phyloP scores from a whole-genome alignment of 2,888 invertebrate species.

The Drosophila conformis region DNA sequence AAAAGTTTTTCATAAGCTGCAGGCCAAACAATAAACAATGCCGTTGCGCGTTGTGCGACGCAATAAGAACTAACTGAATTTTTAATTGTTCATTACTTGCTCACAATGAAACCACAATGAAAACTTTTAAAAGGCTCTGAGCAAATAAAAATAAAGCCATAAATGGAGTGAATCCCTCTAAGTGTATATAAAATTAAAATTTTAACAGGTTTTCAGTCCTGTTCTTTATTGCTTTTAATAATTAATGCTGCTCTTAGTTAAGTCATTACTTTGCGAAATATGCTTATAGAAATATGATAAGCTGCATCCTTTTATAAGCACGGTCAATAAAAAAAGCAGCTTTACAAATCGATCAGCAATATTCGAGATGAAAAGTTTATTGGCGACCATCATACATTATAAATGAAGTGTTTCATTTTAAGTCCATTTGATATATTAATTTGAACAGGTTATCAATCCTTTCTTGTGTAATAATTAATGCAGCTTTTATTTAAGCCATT shows the following conservation, averaged over 20 bases:
- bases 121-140: constrained; percentile 29
- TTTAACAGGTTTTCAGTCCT: neutral
- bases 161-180: neutral
- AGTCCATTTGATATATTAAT: neutral
- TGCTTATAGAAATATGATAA: constrained; percentile 19
- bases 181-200: neutral
- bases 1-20: constrained; percentile 49
- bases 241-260: neutral
- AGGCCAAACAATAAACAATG: constrained; percentile 66
- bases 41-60: constrained; percentile 25
- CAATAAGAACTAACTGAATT: constrained; percentile 71
- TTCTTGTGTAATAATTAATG: neutral
- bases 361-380: constrained; percentile 10
- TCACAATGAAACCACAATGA: constrained; percentile 45
- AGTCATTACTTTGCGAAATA: constrained; percentile 1
- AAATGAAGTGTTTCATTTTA: neutral
- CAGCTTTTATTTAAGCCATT: constrained; percentile 17
- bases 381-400: constrained; percentile 25
- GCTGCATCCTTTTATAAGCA: constrained; percentile 5
- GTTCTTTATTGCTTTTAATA: neutral
- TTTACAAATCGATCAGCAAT: constrained; percentile 3
- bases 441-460: neutral
- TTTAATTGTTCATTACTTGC: constrained; percentile 69
- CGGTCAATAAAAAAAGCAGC: neutral
- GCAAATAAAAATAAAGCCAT: constrained; percentile 8